These are phyloP conservation scores for Drosophila sucinea DNA, from an alignment of 1,140 invertebrate species.

Conservation along the genomic window DNA sequence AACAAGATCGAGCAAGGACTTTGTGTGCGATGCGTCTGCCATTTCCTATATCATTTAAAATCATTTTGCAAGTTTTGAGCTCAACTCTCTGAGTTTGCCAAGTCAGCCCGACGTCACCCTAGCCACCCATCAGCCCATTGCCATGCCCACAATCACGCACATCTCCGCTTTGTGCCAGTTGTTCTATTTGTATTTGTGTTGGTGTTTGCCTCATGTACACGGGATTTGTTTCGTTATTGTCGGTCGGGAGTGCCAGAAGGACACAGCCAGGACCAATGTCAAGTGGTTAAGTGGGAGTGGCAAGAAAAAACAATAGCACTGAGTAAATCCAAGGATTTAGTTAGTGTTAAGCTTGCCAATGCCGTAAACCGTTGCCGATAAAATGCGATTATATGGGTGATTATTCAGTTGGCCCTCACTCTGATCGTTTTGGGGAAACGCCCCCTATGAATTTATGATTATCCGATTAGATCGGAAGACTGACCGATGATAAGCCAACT, in stretches of 20 bases:
- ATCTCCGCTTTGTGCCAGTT: conserved; percentile 14
- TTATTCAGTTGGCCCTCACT: neutral
- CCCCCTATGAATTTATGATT: neutral
- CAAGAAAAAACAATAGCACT: neutral
- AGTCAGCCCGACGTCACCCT: neutral
- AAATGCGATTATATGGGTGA: neutral
- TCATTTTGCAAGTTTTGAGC: conserved; percentile 71
- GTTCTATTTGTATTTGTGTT: conserved; percentile 29
- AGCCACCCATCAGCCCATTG: too few relatives aligned
- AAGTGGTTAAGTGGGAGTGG: conserved; percentile 7
- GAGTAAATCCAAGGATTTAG: conserved; percentile 14
- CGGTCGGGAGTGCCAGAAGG: conserved; percentile 34
- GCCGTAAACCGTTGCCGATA: conserved; percentile 1
- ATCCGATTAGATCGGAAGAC: neutral
- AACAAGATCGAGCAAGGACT: conserved; percentile 59
- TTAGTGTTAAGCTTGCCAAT: conserved; percentile 11
- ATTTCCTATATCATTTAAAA: conserved; percentile 68
- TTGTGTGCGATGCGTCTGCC: conserved; percentile 40
- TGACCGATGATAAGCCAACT: neutral
- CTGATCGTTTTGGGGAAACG: neutral
- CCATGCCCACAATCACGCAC: conserved; percentile 5
- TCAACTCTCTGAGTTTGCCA: conserved; percentile 46
- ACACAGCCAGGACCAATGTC: conserved; percentile 22
- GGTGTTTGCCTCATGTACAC: conserved; percentile 43
- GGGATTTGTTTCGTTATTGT: conserved; percentile 66